phyloP scores from a whole-genome alignment of 2,888 invertebrate species.

The Odontomyia ornata region DNA sequence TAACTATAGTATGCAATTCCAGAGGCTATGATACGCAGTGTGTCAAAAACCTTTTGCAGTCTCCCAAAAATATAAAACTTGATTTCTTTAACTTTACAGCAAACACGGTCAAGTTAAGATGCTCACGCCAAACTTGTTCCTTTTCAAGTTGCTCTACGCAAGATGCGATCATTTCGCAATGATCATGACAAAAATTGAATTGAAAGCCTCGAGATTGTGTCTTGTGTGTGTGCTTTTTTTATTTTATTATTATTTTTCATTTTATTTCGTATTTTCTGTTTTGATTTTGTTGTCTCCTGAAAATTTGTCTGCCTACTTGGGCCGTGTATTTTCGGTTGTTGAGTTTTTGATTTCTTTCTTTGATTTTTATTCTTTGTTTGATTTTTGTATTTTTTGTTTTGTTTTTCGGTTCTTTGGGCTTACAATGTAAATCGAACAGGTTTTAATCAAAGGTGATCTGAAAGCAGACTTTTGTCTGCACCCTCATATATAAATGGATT shows the following conservation, averaged over 20 bases:
- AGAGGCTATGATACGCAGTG: too few species aligned
- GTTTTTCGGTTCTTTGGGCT: too few species aligned
- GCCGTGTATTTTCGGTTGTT: too few species aligned
- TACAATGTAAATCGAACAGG: constrained; percentile 33
- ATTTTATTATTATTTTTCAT: too few species aligned
- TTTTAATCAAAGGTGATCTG: not conserved
- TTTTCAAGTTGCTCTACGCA: not conserved
- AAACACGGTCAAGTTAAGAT: not conserved
- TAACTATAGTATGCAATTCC: too few species aligned
- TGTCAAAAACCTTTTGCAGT: too few species aligned
- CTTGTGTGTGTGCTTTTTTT: constrained; percentile 22
- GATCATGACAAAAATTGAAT: constrained; percentile 45
- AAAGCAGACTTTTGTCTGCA: not conserved
- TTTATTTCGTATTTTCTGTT: too few species aligned
- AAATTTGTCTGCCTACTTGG: constrained; percentile 22
- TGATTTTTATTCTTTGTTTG: constrained; percentile 3
- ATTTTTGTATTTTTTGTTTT: too few species aligned
- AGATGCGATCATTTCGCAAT: constrained; percentile 40
- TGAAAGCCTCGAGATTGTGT: constrained; percentile 22
- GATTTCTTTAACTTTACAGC: not conserved
- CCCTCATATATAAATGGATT: constrained; percentile 1
- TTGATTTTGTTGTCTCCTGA: not conserved
- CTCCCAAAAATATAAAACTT: not conserved
- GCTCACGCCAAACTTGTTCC: constrained; percentile 31
- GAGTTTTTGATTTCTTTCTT: not conserved